Conservation (phyloP, 2,113 vertebrate species). For the Anthoscopus minutus region DNA sequence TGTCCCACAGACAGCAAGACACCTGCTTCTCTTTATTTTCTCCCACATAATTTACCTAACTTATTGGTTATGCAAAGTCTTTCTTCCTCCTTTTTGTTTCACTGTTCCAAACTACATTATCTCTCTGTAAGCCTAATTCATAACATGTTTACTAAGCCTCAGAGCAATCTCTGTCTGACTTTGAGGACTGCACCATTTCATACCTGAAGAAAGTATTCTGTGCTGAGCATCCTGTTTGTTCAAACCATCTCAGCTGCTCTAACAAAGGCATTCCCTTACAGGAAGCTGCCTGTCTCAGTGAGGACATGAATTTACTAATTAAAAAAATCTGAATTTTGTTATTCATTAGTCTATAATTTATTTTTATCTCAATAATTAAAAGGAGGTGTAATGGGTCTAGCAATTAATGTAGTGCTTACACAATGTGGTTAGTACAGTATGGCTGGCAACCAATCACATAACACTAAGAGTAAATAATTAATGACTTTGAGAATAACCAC, state of each 20-base stretch:
- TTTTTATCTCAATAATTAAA: not conserved
- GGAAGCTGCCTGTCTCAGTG: not conserved
- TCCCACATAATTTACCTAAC: not conserved
- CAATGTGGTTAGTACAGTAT: not conserved
- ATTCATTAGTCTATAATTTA: not conserved
- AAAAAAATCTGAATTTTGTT: not conserved
- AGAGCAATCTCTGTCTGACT: not conserved
- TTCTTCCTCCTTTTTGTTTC: not conserved
- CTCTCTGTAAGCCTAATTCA: not conserved
- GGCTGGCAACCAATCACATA: not conserved
- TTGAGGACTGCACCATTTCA: not conserved
- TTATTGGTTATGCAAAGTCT: not conserved
- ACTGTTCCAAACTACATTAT: not conserved
- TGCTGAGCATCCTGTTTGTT: not conserved
- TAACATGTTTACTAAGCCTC: not conserved
- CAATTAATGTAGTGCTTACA: not conserved
- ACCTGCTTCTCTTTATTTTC: not conserved
- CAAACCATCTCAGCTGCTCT: not conserved
- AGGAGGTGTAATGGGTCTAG: not conserved
- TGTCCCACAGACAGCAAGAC: not conserved
- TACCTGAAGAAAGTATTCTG: not conserved
- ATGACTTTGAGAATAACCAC: not conserved
- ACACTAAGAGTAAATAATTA: not conserved
- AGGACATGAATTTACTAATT: not conserved
- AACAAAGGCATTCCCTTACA: not conserved